Evolutionary conservation across 2,797 vertebrate species (phyloP), one percentile per base, ranked within the genome.

Genomic region (Manis crassicaudata): DNA sequence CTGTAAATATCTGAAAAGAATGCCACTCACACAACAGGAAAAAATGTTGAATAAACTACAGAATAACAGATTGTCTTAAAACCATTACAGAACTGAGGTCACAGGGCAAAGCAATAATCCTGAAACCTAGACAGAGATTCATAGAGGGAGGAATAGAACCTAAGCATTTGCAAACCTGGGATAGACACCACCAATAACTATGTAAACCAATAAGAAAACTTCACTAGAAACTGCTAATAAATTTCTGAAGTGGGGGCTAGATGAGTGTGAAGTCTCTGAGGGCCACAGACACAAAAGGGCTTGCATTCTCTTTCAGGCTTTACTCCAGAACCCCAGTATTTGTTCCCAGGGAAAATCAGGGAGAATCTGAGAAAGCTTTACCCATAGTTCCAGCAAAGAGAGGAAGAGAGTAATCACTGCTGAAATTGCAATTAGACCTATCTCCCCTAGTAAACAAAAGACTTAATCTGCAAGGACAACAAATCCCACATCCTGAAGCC

Each of bases 1-100:
- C 58, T 84, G 37, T 52, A 80, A 94, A 92, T 32, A 8, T 35
- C 35, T 89, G 29, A 80, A 89, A 89, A 54, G 29, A 80, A 89
- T 63, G 40, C 21, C 18, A 90, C 37, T 87, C 32, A 91, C 40
- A 76, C 10, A 67, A 68, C 6, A 52, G 40, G 35, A n/a, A 54
- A 73, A 25, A 46, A 50, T 16, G 20, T 58, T 86, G n/a, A 50
- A 93, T 58, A 79, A 88, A 87, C 2, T 82, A 70, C 40, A 83
- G 83, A 58, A 81, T n/a, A 84, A 72, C n/a, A 82, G 16, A 79
- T 73, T 56, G 77, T 92, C n/a, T 88, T 72, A 84, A 96, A 89
- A 60, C 29, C 37, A 35, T 67, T 40, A 27, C 25, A 76, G 29
- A 86, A 92, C 73, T 76, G 54, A 79, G 32, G 21, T 75, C 35